Evolutionary conservation across 2,797 vertebrate genomes (phyloP).

Genomic region (Hippopotamyrus pictus): DNA sequence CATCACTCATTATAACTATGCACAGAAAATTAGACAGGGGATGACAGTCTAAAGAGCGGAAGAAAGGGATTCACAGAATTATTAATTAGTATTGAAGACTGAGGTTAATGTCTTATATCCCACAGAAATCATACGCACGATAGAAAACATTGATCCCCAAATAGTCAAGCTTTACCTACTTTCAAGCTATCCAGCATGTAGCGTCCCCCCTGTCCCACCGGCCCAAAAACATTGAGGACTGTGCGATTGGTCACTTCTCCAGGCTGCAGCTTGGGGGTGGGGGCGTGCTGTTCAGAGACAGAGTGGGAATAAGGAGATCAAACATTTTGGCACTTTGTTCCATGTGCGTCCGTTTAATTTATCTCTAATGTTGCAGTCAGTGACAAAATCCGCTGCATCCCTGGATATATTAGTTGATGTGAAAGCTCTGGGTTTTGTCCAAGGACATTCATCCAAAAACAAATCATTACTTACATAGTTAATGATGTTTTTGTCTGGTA

Average conservation of each 20-base stretch:
- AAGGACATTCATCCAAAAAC: neutral
- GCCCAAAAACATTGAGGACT: constrained; percentile 74
- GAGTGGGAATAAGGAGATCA: neutral
- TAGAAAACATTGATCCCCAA: neutral
- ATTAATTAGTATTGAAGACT: neutral
- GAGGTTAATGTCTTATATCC: neutral
- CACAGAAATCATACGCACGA: neutral
- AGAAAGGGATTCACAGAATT: neutral
- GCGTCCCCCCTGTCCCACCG: constrained; percentile 47
- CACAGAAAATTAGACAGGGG: neutral
- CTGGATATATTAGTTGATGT: neutral
- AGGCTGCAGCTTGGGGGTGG: constrained; percentile 56
- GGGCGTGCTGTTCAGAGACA: constrained; percentile 53
- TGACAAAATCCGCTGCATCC: neutral
- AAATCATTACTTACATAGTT: neutral
- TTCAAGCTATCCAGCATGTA: constrained; percentile 75
- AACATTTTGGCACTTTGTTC: neutral
- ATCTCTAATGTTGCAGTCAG: constrained; percentile 2
- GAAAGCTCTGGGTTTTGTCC: neutral
- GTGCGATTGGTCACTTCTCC: constrained; percentile 68
- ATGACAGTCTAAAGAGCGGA: neutral
- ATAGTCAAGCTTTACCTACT: constrained; percentile 49
- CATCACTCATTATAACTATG: neutral
- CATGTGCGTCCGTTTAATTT: neutral
- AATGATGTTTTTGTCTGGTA: neutral